Evolutionary conservation across 2,888 invertebrate species (phyloP).

Genomic region (Campaea margaritaria): DNA sequence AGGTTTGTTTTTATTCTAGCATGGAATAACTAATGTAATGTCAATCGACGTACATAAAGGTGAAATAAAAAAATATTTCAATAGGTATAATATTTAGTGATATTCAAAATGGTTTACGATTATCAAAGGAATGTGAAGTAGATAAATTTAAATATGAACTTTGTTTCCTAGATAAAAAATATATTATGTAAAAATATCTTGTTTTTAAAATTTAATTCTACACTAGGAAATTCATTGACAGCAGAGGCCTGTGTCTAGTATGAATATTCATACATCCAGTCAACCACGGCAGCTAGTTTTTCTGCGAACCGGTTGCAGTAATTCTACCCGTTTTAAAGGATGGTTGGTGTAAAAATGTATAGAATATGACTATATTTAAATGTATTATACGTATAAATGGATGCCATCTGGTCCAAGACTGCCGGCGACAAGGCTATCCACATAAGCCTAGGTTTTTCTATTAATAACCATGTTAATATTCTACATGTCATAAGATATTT

Average conservation of each 20-base stretch:
- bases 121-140: no score
- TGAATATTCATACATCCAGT: constrained; percentile 19
- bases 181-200: not conserved
- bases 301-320: constrained; percentile 26
- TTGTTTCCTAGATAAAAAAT: not conserved
- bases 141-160: no score
- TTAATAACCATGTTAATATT: constrained; percentile 42
- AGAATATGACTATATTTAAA: constrained; percentile 15
- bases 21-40: no score
- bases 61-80: no score
- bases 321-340: constrained; percentile 30
- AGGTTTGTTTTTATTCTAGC: no score
- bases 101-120: no score
- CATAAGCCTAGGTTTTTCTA: constrained; percentile 51
- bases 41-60: no score
- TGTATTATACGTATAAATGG: constrained; percentile 6
- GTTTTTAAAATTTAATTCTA: not conserved
- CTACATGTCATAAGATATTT: constrained; percentile 16
- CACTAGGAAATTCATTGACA: constrained; percentile 3
- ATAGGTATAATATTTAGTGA: no score
- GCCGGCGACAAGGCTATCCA: constrained; percentile 61
- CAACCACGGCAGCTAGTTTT: constrained; percentile 22
- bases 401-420: constrained; percentile 35
- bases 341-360: constrained; percentile 41
- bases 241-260: constrained; percentile 5